Evolutionary conservation across 2,888 invertebrate species (phyloP), one percentile per base, ranked within the genome.

Genomic region (Cheilosia scutellata): DNA sequence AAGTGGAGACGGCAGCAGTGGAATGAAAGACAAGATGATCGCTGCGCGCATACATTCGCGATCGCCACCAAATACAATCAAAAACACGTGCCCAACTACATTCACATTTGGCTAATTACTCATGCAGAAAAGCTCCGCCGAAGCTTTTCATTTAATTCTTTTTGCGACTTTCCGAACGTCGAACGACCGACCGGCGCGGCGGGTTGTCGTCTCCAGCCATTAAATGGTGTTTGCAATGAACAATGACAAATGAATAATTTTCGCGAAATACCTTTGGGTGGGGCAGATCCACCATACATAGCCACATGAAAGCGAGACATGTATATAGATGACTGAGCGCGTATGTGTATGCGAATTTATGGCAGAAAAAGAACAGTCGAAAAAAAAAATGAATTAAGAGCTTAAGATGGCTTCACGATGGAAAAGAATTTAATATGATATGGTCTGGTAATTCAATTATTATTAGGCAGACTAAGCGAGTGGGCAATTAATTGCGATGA

Each of bases 51-150:
- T 72, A 78, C 42, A 70, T 33, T 75, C 60, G 53, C 75, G 84
- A 87, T 83, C 66, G 27, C 65, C 88, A 89, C 88, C n/a, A 62
- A 82, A 82, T 68, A 86, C 86, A 86, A 68, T 82, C 31, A 86
- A 86, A 72, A 86, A 91, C 91, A 91, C 91, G 91, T 91, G 91
- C 92, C 91, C 90, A 90, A 90, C 90, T 90, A 91, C 91, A 91
- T 88, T 89, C 74, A 89, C 89, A 89, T 55, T 53, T 60, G 57
- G 75, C 76, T 83, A 79, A 79, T 86, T 86, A 82, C 82, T 82
- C 82, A 86, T 86, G 82, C 86, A 86, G 49, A 72, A 86, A 86
- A 86, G 86, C 86, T 86, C 37, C 40, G 16, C n/a, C 55, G 70
- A 65, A 80, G 72, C 82, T 82, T 60, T 72, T 42, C 20, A 31